These are phyloP conservation scores for Gorsachius goisagi DNA, from an alignment of 2,113 vertebrate genomes.

Conservation along the genomic window DNA sequence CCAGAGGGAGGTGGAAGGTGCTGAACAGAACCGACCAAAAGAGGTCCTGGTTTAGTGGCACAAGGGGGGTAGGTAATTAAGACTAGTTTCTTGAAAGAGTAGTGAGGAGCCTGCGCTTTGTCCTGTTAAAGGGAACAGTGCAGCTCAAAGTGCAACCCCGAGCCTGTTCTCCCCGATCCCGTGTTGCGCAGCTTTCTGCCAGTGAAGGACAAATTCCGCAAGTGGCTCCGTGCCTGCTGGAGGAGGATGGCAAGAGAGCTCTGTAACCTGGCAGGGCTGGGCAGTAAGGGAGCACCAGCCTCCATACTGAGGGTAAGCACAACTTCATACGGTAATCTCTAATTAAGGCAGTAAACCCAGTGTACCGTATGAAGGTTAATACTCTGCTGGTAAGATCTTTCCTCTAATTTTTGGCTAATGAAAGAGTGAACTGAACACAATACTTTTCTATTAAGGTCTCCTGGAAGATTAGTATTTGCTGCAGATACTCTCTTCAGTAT, in stretches of 20 bases:
- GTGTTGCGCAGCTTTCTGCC: background rate
- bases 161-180: background rate
- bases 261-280: background rate
- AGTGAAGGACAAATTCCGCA: background rate
- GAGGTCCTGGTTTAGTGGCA: background rate
- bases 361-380: background rate
- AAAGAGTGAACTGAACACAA: background rate
- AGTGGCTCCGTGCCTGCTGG: rapidly evolving
- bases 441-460: background rate
- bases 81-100: background rate
- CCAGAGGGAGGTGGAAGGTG: background rate
- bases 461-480: background rate
- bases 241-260: background rate
- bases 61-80: too few relatives aligned
- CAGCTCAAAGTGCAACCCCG: background rate
- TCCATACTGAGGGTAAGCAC: background rate
- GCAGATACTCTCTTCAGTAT: background rate
- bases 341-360: background rate
- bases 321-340: background rate
- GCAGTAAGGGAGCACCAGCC: background rate
- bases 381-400: background rate
- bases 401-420: background rate
- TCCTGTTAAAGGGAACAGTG: background rate
- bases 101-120: background rate
- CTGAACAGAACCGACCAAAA: background rate